Evolutionary conservation across 2,797 vertebrate species (phyloP).

Genomic region (Ptychadena robeensis): DNA sequence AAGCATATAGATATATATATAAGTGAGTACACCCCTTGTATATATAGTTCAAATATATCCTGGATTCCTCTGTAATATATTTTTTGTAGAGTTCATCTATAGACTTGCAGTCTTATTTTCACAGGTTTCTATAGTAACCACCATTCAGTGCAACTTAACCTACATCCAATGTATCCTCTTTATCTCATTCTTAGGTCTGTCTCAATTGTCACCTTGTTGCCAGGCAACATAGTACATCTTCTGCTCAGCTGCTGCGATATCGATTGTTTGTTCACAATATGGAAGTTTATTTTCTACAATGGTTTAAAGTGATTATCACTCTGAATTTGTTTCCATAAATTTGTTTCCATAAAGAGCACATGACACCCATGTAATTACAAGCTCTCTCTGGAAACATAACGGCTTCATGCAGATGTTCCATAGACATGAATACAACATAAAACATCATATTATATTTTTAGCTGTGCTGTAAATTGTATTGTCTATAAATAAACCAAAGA

Average conservation of each 20-base stretch:
- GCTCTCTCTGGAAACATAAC: not conserved
- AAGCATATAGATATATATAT: too few relatives aligned
- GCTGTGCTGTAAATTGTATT: not conserved
- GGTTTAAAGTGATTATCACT: slow-evolving; percentile 23
- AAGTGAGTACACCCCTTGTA: too few relatives aligned
- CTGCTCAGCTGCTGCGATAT: slow-evolving; percentile 30
- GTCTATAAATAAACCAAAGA: not conserved
- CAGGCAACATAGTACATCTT: slow-evolving; percentile 49
- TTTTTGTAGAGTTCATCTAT: not conserved
- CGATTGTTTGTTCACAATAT: slow-evolving; percentile 37
- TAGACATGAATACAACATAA: not conserved
- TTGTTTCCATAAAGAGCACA: slow-evolving; percentile 9
- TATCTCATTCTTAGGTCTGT: slow-evolving; percentile 39
- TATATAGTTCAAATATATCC: too few relatives aligned
- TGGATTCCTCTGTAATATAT: not conserved
- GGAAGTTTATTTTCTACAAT: slow-evolving; percentile 39
- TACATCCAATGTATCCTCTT: slow-evolving; percentile 37
- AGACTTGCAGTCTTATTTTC: slow-evolving; percentile 46
- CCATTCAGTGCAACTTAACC: slow-evolving; percentile 33
- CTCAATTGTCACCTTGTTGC: slow-evolving; percentile 52
- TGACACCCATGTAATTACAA: not conserved
- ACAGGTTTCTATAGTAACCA: slow-evolving; percentile 45
- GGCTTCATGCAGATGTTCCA: not conserved
- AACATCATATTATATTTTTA: not conserved
- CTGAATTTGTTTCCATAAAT: slow-evolving; percentile 4